Base-by-base conservation (phyloP, 2,888 invertebrate species). In the Tenthredo amoena region DNA sequence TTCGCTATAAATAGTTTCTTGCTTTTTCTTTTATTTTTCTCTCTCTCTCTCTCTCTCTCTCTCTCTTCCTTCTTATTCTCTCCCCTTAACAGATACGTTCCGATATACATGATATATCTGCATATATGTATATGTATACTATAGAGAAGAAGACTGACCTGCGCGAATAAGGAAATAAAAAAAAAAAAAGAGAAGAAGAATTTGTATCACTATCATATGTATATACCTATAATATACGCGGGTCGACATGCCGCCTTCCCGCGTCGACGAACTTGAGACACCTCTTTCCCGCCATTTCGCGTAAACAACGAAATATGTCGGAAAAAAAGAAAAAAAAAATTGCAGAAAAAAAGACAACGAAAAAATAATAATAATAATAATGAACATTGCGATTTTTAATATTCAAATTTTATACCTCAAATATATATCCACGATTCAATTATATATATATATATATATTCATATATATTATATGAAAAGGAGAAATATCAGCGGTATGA, bases 1-100 rank as follows among this genome's bases (percentile, higher is more conserved):
- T 62, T 62, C 62, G 62, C 62, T 62, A 62, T 62, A 62, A 62
- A 62, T 62, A 9, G n/a, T 55, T 7, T 55, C n/a, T n/a, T n/a
- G 7, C n/a, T 55, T n/a, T 55, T n/a, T 12, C 6, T 47, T 47
- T 55, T n/a, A n/a, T n/a, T 55, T 50, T 18, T 50, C 2, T 21
- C 4, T 58, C 1, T 58, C 21, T 3, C 55, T 58, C 50, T 15
- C 50, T 15, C 50, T 50, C 50, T 12, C 5, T 50, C 12, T 12
- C 50, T 12, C 50, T 58, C 4, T n/a, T 50, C 18, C 15, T 50
- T n/a, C 9, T 21, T 58, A 7, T n/a, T 58, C 9, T n/a, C 58
- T 58, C 15, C 47, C 47, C 47, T 47, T 47, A 1, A 15, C 21
- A 7, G 7, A 58, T 58, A 58, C 21, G 9, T 21, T 10, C 21